phyloP scores from a whole-genome alignment of 2,797 vertebrate species.

The Oreochromis mossambicus region DNA sequence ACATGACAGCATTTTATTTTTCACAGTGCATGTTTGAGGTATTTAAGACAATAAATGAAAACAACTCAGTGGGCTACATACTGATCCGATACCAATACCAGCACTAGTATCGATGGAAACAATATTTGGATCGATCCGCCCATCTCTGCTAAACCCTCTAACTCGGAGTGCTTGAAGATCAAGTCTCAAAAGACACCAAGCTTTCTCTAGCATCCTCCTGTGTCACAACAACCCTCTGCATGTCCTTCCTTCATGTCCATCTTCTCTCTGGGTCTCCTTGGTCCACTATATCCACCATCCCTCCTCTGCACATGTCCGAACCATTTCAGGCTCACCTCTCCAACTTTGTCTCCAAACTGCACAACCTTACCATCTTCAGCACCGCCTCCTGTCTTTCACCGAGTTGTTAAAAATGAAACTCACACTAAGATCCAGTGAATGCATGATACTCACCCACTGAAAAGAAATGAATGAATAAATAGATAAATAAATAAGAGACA shows the following conservation, averaged over 20 bases:
- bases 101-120: not conserved
- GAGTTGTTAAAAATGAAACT: not conserved
- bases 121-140: not conserved
- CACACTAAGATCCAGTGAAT: not conserved
- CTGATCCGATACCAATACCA: not conserved
- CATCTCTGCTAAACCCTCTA: not conserved
- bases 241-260: not conserved
- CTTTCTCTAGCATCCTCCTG: not conserved
- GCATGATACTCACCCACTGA: not conserved
- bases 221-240: not conserved
- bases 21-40: not conserved
- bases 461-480: not conserved
- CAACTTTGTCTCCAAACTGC: not conserved
- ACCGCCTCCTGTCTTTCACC: not conserved
- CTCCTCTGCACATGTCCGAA: not conserved
- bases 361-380: not conserved
- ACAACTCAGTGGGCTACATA: not conserved
- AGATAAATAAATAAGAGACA: no score
- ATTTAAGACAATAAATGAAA: not conserved
- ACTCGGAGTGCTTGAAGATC: not conserved
- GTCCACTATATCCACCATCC: not conserved
- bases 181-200: not conserved
- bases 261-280: not conserved
- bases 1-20: not conserved
- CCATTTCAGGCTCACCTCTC: not conserved